Conservation (phyloP, 2,888 invertebrate species). For the Ormia ochracea region DNA sequence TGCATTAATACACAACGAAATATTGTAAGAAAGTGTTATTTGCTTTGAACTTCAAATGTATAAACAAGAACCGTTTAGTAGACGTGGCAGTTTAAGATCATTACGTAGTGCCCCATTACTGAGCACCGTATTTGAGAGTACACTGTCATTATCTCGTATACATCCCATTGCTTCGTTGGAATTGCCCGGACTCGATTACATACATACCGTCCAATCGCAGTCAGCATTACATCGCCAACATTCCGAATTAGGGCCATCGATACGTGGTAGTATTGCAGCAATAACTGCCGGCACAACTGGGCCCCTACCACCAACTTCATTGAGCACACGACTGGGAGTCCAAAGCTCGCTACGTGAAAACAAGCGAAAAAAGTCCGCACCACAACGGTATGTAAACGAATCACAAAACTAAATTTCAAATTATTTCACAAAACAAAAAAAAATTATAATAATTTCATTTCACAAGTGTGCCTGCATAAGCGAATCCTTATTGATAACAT, state of each 20-base stretch:
- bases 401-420: background rate
- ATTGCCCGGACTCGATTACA: conserved; percentile 76
- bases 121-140: conserved; percentile 77
- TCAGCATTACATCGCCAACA: conserved; percentile 68
- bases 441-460: background rate
- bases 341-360: conserved; percentile 73
- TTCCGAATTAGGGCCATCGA: conserved; percentile 71
- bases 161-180: conserved; percentile 77
- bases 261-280: conserved; percentile 71
- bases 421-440: background rate
- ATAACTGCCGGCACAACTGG: conserved; percentile 69
- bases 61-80: conserved; percentile 75
- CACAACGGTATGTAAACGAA: conserved; percentile 74
- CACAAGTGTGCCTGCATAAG: background rate
- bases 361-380: conserved; percentile 74
- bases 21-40: background rate
- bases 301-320: conserved; percentile 65
- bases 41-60: conserved; percentile 72
- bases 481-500: background rate
- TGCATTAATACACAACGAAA: conserved; percentile 19
- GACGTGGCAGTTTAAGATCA: conserved; percentile 77
- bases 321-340: conserved; percentile 71
- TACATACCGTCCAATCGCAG: conserved; percentile 71
- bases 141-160: conserved; percentile 76
- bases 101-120: conserved; percentile 77